Evolutionary conservation across 2,888 invertebrate genomes (phyloP).

Genomic region (Gibbula magus): DNA sequence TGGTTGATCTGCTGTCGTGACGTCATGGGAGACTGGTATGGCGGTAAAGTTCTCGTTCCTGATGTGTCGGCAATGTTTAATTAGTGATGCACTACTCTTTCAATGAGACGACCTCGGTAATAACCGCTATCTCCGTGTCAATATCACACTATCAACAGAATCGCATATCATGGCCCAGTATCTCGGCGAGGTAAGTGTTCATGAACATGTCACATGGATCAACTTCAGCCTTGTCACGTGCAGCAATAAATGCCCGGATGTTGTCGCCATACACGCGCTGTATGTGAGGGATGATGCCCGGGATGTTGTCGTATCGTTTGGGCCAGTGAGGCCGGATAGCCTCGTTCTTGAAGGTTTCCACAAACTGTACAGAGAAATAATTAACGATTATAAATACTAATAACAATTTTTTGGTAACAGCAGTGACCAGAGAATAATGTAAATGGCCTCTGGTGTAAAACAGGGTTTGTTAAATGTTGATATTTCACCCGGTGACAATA

Average conservation of each 20-base stretch:
- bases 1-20: too few relatives aligned
- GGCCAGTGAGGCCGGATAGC: constrained; percentile 51
- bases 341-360: constrained; percentile 39
- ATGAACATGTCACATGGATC: constrained; percentile 51
- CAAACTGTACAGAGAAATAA: constrained; percentile 36
- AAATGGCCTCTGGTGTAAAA: too few relatives aligned
- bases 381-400: too few relatives aligned
- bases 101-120: neutral
- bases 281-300: constrained; percentile 42
- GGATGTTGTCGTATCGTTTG: constrained; percentile 49
- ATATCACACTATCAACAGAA: neutral
- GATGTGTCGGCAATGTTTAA: too few relatives aligned
- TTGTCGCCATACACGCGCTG: constrained; percentile 39
- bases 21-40: too few relatives aligned
- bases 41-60: too few relatives aligned
- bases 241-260: constrained; percentile 33
- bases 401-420: too few relatives aligned
- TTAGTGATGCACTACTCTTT: neutral
- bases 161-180: constrained; percentile 34
- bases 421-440: too few relatives aligned
- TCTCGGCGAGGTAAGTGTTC: constrained; percentile 44
- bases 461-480: too few relatives aligned
- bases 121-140: neutral
- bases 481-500: too few relatives aligned
- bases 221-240: constrained; percentile 34